Conservation (phyloP, 2,888 invertebrate genomes). For the Microdon myrmicae region DNA sequence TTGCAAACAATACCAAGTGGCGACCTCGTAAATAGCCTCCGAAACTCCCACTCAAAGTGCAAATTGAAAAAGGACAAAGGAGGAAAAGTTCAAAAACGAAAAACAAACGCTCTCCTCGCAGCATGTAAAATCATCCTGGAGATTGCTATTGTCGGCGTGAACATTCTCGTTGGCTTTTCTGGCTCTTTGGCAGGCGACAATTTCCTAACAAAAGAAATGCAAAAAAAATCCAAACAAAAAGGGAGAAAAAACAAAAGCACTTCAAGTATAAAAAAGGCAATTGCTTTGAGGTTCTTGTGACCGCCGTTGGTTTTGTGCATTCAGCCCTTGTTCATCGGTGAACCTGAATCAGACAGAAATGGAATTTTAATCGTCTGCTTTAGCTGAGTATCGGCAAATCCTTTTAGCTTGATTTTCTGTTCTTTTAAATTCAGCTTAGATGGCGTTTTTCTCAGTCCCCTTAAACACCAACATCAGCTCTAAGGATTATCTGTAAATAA, state of each 20-base stretch:
- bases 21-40: no score
- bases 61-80: no score
- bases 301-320: neutral
- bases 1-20: no score
- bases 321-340: neutral
- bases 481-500: conserved; percentile 2
- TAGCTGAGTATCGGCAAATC: neutral
- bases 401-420: neutral
- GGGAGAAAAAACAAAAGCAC: neutral
- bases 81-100: no score
- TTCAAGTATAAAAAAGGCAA: conserved; percentile 19
- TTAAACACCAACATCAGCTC: conserved; percentile 2
- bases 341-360: conserved; percentile 18
- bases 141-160: neutral
- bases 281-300: conserved; percentile 21
- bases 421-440: neutral
- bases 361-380: conserved; percentile 17
- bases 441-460: neutral
- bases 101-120: no score
- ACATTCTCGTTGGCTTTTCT: conserved; percentile 1
- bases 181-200: neutral
- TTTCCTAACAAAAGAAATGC: neutral
- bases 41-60: no score
- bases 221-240: neutral
- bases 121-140: no score